phyloP scores from a whole-genome alignment of 2,113 vertebrate genomes.

The Fregata magnificens region DNA sequence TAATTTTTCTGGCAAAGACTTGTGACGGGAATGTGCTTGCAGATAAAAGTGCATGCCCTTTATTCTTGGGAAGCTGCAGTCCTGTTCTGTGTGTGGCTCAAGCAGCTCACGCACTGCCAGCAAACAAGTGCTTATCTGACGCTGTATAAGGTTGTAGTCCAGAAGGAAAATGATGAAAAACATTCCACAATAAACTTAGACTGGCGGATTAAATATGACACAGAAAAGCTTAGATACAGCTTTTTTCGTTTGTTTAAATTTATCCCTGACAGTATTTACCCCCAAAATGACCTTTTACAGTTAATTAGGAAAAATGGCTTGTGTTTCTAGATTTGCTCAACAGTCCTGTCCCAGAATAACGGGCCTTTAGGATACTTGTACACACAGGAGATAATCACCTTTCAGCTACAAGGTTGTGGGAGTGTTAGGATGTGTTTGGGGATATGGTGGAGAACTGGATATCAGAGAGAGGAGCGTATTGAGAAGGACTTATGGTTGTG shows the following conservation, averaged over 20 bases:
- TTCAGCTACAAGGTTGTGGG: background rate
- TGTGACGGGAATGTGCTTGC: background rate
- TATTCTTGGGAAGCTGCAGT: background rate
- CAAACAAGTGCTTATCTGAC: constrained; percentile 33
- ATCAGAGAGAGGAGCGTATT: background rate
- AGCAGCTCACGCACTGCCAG: background rate
- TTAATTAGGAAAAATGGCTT: background rate
- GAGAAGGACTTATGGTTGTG: background rate
- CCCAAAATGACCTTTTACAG: background rate
- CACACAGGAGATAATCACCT: background rate
- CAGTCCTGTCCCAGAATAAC: background rate
- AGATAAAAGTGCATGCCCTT: background rate
- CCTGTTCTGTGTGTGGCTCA: background rate
- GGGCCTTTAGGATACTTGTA: background rate
- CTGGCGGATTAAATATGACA: background rate
- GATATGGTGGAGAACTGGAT: background rate
- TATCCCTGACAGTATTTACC: background rate
- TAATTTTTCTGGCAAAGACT: background rate
- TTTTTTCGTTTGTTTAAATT: background rate
- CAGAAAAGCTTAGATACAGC: background rate
- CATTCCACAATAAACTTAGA: background rate
- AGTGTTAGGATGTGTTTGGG: background rate
- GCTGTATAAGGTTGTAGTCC: background rate
- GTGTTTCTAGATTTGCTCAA: background rate
- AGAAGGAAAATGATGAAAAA: constrained; percentile 28